phyloP scores from a whole-genome alignment of 2,888 invertebrate species.

The Trachelus troglodyta region DNA sequence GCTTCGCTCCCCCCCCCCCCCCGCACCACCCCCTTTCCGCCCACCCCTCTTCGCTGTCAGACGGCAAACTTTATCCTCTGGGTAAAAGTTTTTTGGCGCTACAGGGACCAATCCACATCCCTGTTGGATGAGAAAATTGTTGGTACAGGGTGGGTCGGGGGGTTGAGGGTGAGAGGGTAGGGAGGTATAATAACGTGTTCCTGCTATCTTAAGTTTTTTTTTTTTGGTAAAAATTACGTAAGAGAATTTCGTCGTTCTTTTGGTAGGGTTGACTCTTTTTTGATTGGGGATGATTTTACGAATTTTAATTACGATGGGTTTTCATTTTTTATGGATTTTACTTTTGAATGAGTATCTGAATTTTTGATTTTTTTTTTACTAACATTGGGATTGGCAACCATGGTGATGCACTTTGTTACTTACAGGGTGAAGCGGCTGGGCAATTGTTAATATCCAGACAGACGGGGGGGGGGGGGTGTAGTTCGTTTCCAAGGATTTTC shows the following conservation, averaged over 20 bases:
- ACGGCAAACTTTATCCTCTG: conserved; percentile 2
- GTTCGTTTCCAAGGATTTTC: not conserved
- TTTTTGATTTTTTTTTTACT: not conserved
- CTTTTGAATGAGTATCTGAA: not conserved
- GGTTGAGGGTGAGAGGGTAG: not conserved
- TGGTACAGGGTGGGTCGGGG: not conserved
- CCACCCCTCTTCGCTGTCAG: not conserved
- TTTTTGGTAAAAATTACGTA: not conserved
- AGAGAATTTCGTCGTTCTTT: not conserved
- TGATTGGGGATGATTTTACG: not conserved
- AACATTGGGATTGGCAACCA: not conserved
- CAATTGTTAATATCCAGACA: not conserved
- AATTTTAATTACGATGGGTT: not conserved
- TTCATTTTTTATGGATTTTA: not conserved
- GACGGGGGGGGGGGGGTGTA: not conserved
- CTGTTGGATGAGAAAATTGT: not conserved
- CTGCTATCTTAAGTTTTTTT: not conserved
- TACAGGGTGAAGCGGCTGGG: not conserved
- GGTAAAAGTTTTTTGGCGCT: not conserved
- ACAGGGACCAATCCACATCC: not conserved
- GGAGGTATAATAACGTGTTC: not conserved
- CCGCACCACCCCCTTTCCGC: not conserved
- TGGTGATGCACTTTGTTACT: not conserved
- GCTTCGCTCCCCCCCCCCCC: conserved; percentile 19
- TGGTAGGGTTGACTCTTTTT: not conserved